These are phyloP conservation scores for Aphelenchoides fujianensis DNA, from an alignment of 1,140 invertebrate genomes.

Conservation along the genomic window DNA sequence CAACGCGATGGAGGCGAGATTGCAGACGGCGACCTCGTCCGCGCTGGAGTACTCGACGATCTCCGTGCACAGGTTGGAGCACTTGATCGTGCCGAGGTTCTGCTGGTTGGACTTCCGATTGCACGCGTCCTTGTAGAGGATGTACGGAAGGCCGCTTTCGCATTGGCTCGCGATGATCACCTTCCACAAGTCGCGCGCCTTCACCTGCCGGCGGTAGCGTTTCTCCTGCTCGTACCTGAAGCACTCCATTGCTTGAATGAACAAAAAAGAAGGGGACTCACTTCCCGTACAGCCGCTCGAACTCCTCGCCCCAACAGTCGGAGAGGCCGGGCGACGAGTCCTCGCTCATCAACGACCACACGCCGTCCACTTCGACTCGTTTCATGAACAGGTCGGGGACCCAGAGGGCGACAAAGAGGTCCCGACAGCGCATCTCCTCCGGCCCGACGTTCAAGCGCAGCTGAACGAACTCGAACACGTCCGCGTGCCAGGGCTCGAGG, in stretches of 20 bases:
- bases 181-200: slow-evolving; percentile 85
- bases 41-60: slow-evolving; percentile 83
- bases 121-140: slow-evolving; percentile 80
- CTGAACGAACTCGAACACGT: slow-evolving; percentile 91
- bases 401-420: slow-evolving; percentile 97
- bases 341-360: slow-evolving; percentile 96
- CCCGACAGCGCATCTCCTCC: slow-evolving; percentile 85
- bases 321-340: slow-evolving; percentile 82
- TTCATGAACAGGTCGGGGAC: slow-evolving; percentile 98
- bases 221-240: slow-evolving; percentile 80
- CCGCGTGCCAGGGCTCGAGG: slow-evolving; percentile 96
- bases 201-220: slow-evolving; percentile 73
- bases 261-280: too few relatives aligned
- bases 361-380: slow-evolving; percentile 79
- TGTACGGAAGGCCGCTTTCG: slow-evolving; percentile 96
- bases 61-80: slow-evolving; percentile 96
- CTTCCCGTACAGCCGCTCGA: slow-evolving; percentile 81
- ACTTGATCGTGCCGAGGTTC: slow-evolving; percentile 96
- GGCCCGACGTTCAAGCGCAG: slow-evolving; percentile 90
- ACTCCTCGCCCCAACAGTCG: slow-evolving; percentile 90
- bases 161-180: slow-evolving; percentile 91
- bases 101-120: slow-evolving; percentile 97
- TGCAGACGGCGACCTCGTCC: slow-evolving; percentile 96
- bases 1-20: slow-evolving; percentile 94
- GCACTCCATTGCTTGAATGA: slow-evolving; percentile 9